Evolutionary conservation across 92 coral and sea anemone genomes (phyloP), one percentile per base, ranked within the genome.

Genomic region (Nematostella vectensis): DNA sequence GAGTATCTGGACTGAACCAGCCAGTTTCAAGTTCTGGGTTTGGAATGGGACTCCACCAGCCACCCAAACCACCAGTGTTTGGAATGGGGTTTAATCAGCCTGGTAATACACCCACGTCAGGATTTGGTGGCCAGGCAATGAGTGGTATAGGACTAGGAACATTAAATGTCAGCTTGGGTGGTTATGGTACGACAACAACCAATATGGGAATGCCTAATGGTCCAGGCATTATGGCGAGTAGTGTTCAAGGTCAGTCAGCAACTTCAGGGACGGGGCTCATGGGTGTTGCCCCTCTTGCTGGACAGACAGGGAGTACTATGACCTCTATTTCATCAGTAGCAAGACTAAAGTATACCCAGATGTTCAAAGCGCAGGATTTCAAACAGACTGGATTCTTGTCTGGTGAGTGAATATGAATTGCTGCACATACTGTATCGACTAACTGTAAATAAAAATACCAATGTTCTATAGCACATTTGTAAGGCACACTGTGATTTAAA

Each of bases 351-450:
- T 91, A 70, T 65, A 91, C 85, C 50, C 96, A 91, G 70, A 76
- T 86, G 88, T 91, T 91, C 47, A 91, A 91, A 55, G 81, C 88
- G 13, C 61, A 74, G 49, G 96, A 91, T 61, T 83, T 65, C 63
- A 69, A 77, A 47, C 83, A 85, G 50, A 70, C 78, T 51, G 97
- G 97, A 25, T 75, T 68, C 62, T 70, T 89, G 49, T 64, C 87
- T 69, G 97, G 97, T 89, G 51, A 47, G 68, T 6, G 15, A 33
- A 33, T 33, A 33, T 15, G 8, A 15, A 15, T 33, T 33, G n/a
- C n/a, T n/a, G n/a, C n/a, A n/a, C n/a, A n/a, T n/a, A n/a, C n/a
- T n/a, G n/a, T n/a, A n/a, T n/a, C n/a, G n/a, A n/a, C n/a, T n/a
- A n/a, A n/a, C n/a, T n/a, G n/a, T n/a, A n/a, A n/a, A n/a, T n/a